Conservation (phyloP, 2,113 vertebrate genomes). For the Catharus fuscescens region DNA sequence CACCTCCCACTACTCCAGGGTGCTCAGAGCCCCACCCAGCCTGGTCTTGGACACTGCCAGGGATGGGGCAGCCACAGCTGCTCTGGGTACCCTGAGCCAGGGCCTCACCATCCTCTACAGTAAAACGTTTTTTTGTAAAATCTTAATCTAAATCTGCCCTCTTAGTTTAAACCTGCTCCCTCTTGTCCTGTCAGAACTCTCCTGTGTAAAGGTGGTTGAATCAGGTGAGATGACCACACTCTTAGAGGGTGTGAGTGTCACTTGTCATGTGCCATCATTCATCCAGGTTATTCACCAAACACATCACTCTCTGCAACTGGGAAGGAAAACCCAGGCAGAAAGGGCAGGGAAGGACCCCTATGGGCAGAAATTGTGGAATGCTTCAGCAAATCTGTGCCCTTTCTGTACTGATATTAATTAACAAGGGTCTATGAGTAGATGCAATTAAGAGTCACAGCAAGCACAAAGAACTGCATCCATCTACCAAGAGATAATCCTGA, state of each 20-base stretch:
- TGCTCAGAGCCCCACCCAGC: fast-evolving
- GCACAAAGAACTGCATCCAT: background rate
- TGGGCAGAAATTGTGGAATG: background rate
- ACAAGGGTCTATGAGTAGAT: background rate
- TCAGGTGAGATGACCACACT: fast-evolving
- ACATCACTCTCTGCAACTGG: background rate
- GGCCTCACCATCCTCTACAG: background rate
- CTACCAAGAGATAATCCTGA: background rate
- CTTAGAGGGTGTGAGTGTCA: background rate
- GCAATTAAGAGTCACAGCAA: background rate
- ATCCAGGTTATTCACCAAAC: background rate
- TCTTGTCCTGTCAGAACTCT: background rate
- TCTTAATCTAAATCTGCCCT: background rate
- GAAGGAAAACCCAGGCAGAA: background rate
- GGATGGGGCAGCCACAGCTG: background rate
- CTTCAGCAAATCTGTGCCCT: background rate
- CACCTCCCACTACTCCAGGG: background rate
- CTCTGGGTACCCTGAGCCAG: background rate
- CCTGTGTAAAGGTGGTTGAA: background rate
- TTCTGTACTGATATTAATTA: background rate
- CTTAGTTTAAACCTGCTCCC: background rate
- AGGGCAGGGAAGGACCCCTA: background rate
- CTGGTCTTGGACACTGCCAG: background rate
- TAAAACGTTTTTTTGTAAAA: background rate
- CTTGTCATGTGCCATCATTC: background rate